Evolutionary conservation across 2,797 vertebrate genomes (phyloP).

Genomic region (Lindbergichthys nudifrons): DNA sequence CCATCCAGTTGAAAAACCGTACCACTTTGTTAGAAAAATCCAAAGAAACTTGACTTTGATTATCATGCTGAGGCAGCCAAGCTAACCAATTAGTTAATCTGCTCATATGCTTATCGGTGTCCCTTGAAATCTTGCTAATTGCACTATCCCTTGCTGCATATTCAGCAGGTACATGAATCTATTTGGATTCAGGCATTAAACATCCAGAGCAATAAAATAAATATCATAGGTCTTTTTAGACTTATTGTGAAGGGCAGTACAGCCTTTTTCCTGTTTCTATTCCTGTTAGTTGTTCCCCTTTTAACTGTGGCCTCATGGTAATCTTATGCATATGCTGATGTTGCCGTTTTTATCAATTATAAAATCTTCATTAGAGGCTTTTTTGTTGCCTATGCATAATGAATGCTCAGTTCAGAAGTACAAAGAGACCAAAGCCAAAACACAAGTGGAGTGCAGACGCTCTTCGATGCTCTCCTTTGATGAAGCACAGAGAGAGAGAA

Average conservation of each 20-base stretch:
- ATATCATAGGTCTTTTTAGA: no score
- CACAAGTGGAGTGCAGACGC: background rate
- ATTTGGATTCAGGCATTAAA: constrained; percentile 19
- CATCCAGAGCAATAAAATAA: constrained; percentile 5
- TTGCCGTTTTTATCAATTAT: constrained; percentile 73
- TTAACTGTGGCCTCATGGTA: constrained; percentile 47
- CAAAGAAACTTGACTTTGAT: background rate
- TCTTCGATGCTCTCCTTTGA: constrained; percentile 35
- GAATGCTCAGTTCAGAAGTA: constrained; percentile 65
- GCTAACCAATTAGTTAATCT: background rate
- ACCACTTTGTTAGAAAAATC: background rate
- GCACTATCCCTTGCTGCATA: background rate
- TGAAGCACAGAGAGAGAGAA: constrained; percentile 15
- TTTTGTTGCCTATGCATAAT: constrained; percentile 74
- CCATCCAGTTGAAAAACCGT: background rate
- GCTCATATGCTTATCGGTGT: background rate
- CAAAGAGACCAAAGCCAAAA: constrained; percentile 57
- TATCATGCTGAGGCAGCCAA: background rate
- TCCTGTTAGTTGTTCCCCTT: constrained; percentile 34
- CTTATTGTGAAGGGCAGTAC: constrained; percentile 1
- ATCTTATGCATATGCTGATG: constrained; percentile 70
- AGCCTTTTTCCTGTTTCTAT: constrained; percentile 6
- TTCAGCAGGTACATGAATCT: constrained; percentile 15
- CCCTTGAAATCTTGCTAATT: background rate
- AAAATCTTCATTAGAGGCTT: constrained; percentile 73